These are phyloP conservation scores for Phrixothrix hirtus DNA, from an alignment of 2,888 invertebrate species.

Conservation along the genomic window DNA sequence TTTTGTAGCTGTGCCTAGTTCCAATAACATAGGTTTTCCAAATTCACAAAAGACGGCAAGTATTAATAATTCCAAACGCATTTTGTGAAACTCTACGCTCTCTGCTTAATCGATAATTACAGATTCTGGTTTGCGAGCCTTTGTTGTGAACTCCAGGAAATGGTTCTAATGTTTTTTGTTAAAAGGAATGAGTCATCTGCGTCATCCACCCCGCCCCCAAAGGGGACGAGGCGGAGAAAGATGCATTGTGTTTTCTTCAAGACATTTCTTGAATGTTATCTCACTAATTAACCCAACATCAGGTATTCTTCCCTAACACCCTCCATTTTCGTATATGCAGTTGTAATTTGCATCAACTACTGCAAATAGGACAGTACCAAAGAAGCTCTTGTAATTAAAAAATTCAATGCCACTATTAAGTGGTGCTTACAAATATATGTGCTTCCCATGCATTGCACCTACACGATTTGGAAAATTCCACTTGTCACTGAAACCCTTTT, in stretches of 20 bases:
- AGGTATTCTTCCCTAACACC: background rate
- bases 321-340: background rate
- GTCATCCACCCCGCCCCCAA: background rate
- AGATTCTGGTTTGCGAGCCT: too few species aligned
- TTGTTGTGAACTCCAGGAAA: background rate
- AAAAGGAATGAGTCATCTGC: background rate
- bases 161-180: background rate
- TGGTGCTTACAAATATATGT: background rate
- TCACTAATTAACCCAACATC: background rate
- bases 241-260: too few species aligned
- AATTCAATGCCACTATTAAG: background rate
- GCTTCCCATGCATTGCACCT: background rate
- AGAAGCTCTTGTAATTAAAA: background rate
- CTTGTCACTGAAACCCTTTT: background rate
- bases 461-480: conserved; percentile 3
- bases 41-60: background rate
- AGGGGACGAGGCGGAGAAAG: background rate
- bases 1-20: background rate
- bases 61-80: background rate
- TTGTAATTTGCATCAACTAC: conserved; percentile 2
- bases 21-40: background rate
- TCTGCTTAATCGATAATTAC: too few species aligned
- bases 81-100: background rate
- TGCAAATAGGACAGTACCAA: conserved; percentile 2
- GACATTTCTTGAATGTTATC: background rate